Evolutionary conservation across 30 jellyfish, hydroid and myxozoan species (phyloP), one percentile per base, ranked within the genome.

Genomic region (Rhopilema esculentum): DNA sequence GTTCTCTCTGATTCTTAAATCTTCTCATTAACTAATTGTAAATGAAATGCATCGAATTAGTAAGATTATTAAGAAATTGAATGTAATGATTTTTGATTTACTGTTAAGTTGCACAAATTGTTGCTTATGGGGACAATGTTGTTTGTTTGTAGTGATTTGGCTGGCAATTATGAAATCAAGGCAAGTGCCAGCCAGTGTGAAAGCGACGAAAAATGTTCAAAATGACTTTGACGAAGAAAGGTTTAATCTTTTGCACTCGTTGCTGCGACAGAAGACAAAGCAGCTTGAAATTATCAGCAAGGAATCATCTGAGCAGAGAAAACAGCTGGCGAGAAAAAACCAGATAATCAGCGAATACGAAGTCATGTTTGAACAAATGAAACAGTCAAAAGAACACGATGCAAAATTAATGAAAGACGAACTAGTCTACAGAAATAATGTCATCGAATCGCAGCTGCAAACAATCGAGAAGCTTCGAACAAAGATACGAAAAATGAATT

Each of bases 401-500:
- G 66, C 73, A 0, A 77, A 68, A 26, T 79, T 77, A 23, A 29
- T 87, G 51, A 76, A 69, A 31, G 90, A 87, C 62, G 95, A 87
- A 31, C 78, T 87, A 6, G 72, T 75, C 17, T 74, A 87, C 72
- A 66, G 95, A 66, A 87, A 87, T 53, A 75, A 66, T 32, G 95
- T 87, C 21, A 87, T 87, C 49, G 67, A 77, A 67, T 49, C 90
- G 21, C 95, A 87, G 66, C 79, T 69, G 16, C 78, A 87, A 25
- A 87, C 95, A 1, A 87, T 87, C 15, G 89, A 76, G 63, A 87
- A 87, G 48, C 85, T 87, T 17, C 49, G 85, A 17, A 49, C 70
- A 79, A 87, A 77, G 49, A 67, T 87, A 1, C 89, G 95, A 49
- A 87, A 87, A 53, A 66, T 87, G 90, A 77, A 87, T 75, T 87